Percentiles rank a stretch among this genome's conserved stretches.
Evolutionary conservation across 2,797 vertebrate genomes (phyloP).

Genomic region (Protonibea diacanthus): DNA sequence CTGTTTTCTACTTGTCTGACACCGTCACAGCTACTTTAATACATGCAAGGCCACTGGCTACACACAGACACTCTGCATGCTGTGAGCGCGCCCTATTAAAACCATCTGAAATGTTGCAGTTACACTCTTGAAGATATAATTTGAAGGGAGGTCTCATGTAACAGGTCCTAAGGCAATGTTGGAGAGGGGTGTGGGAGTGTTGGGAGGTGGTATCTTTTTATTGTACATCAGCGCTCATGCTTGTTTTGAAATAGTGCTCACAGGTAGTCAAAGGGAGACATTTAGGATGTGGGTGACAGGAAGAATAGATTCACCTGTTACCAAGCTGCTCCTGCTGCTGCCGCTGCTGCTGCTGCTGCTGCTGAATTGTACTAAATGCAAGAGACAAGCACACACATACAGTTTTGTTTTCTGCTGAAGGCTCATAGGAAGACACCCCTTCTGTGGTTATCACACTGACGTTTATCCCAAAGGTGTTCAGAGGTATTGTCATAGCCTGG

Average conservation of each 20-base stretch:
- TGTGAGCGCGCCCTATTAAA: not conserved
- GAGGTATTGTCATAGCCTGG: not conserved
- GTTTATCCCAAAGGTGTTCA: not conserved
- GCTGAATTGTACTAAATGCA: conserved; percentile 9
- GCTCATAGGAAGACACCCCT: not conserved
- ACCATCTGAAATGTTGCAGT: not conserved
- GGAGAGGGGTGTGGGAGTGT: not conserved
- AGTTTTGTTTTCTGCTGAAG: not conserved
- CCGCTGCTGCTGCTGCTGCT: not conserved
- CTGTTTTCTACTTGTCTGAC: not conserved
- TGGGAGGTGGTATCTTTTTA: not conserved
- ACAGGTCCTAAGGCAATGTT: not conserved
- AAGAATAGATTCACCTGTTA: conserved; percentile 2
- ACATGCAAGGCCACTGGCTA: not conserved
- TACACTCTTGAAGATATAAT: not conserved
- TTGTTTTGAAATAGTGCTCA: conserved; percentile 9
- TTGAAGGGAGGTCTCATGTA: not conserved
- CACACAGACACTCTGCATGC: not conserved
- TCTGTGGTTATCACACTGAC: not conserved
- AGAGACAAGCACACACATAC: not conserved
- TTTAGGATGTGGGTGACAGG: not conserved
- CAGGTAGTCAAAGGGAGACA: conserved; percentile 3
- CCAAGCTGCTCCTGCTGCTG: not conserved
- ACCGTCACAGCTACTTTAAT: conserved; percentile 1
- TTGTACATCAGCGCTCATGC: not conserved